Conservation (phyloP, 2,113 vertebrate genomes). For the Aphelocoma coerulescens region DNA sequence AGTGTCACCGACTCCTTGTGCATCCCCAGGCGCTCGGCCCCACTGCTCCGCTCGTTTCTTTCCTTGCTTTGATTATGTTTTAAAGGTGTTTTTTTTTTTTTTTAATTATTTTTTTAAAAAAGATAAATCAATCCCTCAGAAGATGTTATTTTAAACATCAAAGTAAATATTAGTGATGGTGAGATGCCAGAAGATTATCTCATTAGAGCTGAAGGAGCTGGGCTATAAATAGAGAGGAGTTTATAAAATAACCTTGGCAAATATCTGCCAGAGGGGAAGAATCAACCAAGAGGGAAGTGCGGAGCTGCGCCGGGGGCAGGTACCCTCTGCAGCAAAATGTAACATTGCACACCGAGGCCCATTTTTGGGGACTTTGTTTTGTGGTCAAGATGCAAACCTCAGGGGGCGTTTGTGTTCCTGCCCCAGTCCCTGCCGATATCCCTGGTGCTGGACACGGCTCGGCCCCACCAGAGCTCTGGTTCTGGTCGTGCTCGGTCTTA, state of each 20-base stretch:
- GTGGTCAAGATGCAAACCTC: not conserved
- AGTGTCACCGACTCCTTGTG: not conserved
- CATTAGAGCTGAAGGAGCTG: constrained; percentile 33
- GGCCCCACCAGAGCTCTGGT: not conserved
- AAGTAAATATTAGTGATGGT: constrained; percentile 49
- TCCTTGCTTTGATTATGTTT: not conserved
- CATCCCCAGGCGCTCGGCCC: not conserved
- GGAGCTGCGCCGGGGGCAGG: not conserved
- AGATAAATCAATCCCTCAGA: not conserved
- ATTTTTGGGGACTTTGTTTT: not conserved
- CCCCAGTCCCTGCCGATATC: not conserved
- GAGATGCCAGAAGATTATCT: constrained; percentile 51
- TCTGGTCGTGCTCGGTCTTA: fast-evolving
- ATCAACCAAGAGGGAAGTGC: not conserved
- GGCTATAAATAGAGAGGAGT: constrained; percentile 46
- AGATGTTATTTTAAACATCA: constrained; percentile 53
- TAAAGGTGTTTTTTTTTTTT: not conserved
- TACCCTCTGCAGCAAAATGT: not conserved
- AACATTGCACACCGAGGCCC: not conserved
- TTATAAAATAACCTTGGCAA: constrained; percentile 41
- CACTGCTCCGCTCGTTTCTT: fast-evolving
- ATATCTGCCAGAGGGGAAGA: not conserved
- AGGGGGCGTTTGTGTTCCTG: fast-evolving
- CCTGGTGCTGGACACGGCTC: not conserved
- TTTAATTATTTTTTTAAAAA: no score